Conservation (phyloP, 2,113 vertebrate genomes). For the Isichthys henryi region DNA sequence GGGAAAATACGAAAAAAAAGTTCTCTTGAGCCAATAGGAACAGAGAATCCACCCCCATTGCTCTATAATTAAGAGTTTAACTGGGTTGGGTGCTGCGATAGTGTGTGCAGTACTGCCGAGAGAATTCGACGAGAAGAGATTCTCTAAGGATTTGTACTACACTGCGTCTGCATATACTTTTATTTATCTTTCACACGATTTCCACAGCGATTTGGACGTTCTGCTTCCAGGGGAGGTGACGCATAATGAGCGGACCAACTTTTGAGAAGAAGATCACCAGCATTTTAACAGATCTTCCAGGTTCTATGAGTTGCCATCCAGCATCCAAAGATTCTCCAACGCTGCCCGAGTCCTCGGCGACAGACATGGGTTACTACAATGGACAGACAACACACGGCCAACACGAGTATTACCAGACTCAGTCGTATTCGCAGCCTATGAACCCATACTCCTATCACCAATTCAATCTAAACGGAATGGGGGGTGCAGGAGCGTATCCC, state of each 20-base stretch:
- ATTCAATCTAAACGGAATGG: slow-evolving; percentile 84
- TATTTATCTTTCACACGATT: slow-evolving; percentile 1
- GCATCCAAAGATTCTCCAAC: slow-evolving; percentile 94
- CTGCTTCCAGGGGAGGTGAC: slow-evolving; percentile 31
- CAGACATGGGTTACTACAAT: slow-evolving; percentile 93
- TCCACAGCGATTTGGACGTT: slow-evolving; percentile 33
- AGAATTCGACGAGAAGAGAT: slow-evolving; percentile 45
- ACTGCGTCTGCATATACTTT: slow-evolving; percentile 18
- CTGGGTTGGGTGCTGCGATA: slow-evolving; percentile 59
- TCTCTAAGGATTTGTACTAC: slow-evolving; percentile 34
- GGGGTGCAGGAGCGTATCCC: slow-evolving; percentile 73
- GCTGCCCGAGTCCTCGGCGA: slow-evolving; percentile 88
- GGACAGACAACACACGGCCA: slow-evolving; percentile 64
- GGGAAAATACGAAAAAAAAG: slow-evolving; percentile 49
- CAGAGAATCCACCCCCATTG: slow-evolving; percentile 66
- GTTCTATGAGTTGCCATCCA: slow-evolving; percentile 89
- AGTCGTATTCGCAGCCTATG: slow-evolving; percentile 75
- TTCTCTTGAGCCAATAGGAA: slow-evolving; percentile 78
- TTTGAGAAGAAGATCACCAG: slow-evolving; percentile 92
- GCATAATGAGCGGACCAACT: slow-evolving; percentile 80
- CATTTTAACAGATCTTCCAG: slow-evolving; percentile 87
- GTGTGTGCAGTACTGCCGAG: slow-evolving; percentile 45
- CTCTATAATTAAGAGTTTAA: slow-evolving; percentile 83
- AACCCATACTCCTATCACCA: slow-evolving; percentile 79
- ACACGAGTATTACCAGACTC: slow-evolving; percentile 82